phyloP scores from a whole-genome alignment of 2,888 invertebrate genomes.

The Eueremaeus valkanovi region DNA sequence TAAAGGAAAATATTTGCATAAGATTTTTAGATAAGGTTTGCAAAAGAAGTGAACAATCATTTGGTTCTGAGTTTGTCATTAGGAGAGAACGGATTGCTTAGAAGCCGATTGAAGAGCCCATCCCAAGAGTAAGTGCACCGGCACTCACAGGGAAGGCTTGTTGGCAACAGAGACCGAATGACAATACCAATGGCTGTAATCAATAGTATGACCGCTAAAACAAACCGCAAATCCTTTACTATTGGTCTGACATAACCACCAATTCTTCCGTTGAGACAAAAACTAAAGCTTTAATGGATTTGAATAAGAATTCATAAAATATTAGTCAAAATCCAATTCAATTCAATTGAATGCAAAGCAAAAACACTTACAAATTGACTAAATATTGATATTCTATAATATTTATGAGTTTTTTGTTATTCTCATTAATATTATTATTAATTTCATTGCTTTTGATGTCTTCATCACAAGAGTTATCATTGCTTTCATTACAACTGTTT shows the following conservation, averaged over 20 bases:
- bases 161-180: background rate
- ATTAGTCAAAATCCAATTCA: background rate
- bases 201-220: background rate
- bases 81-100: background rate
- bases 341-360: background rate
- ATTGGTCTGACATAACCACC: background rate
- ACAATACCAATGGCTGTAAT: background rate
- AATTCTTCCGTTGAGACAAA: background rate
- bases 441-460: background rate
- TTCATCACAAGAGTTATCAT: background rate
- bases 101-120: background rate
- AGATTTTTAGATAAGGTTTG: too few relatives aligned
- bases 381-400: background rate
- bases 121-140: background rate
- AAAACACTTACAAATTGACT: slow-evolving; percentile 4
- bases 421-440: background rate
- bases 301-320: background rate
- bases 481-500: background rate
- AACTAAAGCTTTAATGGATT: slow-evolving; percentile 16
- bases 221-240: background rate
- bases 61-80: background rate
- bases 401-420: background rate
- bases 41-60: background rate
- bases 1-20: too few relatives aligned
- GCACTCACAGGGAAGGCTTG: slow-evolving; percentile 6